Evolutionary conservation across 2,113 vertebrate species (phyloP), one percentile per base, ranked within the genome.

Genomic region (Siphamia tubifer): DNA sequence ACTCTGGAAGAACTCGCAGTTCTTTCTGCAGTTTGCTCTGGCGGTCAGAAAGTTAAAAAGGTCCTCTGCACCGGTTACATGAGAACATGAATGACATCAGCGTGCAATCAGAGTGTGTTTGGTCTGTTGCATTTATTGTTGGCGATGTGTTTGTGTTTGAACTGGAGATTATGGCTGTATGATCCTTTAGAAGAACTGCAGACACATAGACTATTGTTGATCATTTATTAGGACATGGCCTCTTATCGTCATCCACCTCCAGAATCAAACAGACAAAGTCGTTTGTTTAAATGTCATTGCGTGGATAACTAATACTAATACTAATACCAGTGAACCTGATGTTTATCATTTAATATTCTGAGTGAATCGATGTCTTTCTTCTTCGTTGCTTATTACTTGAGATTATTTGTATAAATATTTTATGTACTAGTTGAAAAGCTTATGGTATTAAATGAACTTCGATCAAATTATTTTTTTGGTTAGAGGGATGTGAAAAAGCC

Each of bases 31-130:
- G 3, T 49, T 63, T 19, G 13, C 27, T 35, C 2, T 0, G 51
- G 48, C 24, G 25, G 54, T 68, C 66, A 55, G 42, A 49, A 23
- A 68, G 67, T 78, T 52, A 12, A 68, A 77, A 60, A 73, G 65
- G 42, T 61, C 60, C 5, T 72, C 49, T 2, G 28, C 8, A 23
- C 19, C 57, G 44, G 62, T 66, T 79, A 65, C 76, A 67, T 17
- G 74, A 81, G 74, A 67, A 47, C 35, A 13, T 21, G 45, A 4
- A 54, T 70, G 81, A 85, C 81, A 60, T 82, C 79, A 78, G 63
- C 8, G 11, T 21, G 57, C 60, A 86, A 72, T 83, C 77, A 77
- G 32, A 42, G 45, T 47, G 34, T 53, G 57, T 81, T 73, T 79
- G 74, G 68, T 73, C 66, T 24, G 79, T 28, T 77, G 74, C 64